Percentiles rank a stretch among this genome's conserved stretches.
Conservation (phyloP, 1,140 invertebrate genomes). For the Zaprionus ghesquierei region DNA sequence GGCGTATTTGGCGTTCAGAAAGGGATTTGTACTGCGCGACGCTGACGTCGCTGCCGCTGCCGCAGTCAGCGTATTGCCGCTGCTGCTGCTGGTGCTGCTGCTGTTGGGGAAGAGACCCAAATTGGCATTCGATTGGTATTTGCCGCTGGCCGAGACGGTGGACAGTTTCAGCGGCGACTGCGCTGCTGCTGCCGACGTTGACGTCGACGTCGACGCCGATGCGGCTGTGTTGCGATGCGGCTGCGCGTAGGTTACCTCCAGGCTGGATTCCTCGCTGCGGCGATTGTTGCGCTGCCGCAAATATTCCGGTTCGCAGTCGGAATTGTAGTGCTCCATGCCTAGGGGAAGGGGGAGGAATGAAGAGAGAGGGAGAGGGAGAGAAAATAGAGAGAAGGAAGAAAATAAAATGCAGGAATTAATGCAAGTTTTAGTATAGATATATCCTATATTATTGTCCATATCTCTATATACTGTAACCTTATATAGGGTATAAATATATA, state of each 20-base stretch:
- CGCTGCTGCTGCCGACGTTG: conserved; percentile 73
- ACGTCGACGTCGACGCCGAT: background rate
- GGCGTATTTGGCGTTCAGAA: conserved; percentile 69
- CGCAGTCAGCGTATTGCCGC: conserved; percentile 49
- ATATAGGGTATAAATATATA: too few relatives aligned
- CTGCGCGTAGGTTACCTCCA: conserved; percentile 67
- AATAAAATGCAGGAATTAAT: too few relatives aligned
- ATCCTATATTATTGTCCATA: too few relatives aligned
- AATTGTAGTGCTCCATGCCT: conserved; percentile 86
- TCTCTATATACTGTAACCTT: too few relatives aligned
- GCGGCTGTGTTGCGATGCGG: conserved; percentile 44
- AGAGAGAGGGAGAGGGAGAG: background rate
- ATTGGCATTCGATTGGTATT: conserved; percentile 74
- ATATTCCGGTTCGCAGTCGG: conserved; percentile 84
- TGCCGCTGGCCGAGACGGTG: conserved; percentile 49
- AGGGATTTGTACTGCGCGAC: conserved; percentile 78
- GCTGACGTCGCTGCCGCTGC: conserved; percentile 19
- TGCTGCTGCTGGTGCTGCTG: conserved; percentile 62
- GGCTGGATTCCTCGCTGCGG: conserved; percentile 33
- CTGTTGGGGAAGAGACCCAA: conserved; percentile 63
- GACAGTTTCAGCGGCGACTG: conserved; percentile 62
- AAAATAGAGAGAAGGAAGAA: background rate
- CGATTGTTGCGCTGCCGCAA: conserved; percentile 83
- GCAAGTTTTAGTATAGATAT: too few relatives aligned
- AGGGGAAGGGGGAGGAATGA: background rate